Conservation (phyloP, 2,888 invertebrate genomes). For the Chrysolina oricalcia region DNA sequence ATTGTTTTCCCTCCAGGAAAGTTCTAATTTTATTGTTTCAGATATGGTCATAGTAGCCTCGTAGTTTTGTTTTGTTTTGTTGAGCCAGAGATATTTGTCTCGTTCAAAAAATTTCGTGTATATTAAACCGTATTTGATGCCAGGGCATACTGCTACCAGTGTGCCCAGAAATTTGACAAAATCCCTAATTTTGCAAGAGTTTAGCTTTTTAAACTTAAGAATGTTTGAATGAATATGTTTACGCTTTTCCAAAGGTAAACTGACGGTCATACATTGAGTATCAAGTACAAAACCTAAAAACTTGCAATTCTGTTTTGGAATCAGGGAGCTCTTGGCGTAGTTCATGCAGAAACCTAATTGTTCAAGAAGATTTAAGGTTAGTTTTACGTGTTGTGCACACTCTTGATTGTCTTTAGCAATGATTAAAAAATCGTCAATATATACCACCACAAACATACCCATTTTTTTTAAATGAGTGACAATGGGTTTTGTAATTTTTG, state of each 20-base stretch:
- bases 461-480: slow-evolving; percentile 32
- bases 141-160: slow-evolving; percentile 21
- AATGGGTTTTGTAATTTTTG: slow-evolving; percentile 54
- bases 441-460: slow-evolving; percentile 41
- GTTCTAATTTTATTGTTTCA: not conserved
- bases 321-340: not conserved
- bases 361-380: not conserved
- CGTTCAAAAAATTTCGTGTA: not conserved
- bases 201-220: too few relatives aligned
- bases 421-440: slow-evolving; percentile 49
- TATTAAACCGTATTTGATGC: not conserved
- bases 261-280: not conserved
- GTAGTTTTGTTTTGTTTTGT: not conserved
- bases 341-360: slow-evolving; percentile 20
- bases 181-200: slow-evolving; percentile 3
- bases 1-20: not conserved
- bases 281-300: slow-evolving; percentile 22
- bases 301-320: not conserved
- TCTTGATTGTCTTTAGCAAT: not conserved
- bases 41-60: not conserved
- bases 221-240: too few relatives aligned
- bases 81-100: not conserved
- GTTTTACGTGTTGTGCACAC: not conserved
- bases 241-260: not conserved
- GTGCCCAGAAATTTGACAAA: slow-evolving; percentile 5